Conservation (phyloP, 2,888 invertebrate genomes). For the Cantharis flavilabris region DNA sequence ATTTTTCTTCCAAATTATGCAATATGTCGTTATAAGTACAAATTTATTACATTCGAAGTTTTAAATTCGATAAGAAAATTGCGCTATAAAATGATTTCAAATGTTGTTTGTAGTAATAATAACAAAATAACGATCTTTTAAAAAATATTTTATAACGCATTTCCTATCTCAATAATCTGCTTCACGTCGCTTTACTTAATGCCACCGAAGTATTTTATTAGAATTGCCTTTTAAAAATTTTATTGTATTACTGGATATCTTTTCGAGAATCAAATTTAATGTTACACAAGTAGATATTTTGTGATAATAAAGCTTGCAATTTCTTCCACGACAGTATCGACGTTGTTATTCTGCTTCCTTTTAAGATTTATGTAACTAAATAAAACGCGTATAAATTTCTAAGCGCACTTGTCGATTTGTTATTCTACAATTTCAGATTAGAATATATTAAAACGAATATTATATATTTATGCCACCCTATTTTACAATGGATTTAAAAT, state of each 20-base stretch:
- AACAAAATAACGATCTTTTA: constrained; percentile 13
- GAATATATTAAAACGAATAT: constrained; percentile 15
- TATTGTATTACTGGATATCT: constrained; percentile 3
- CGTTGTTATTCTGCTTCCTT: not conserved
- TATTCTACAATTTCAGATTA: not conserved
- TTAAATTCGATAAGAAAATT: not conserved
- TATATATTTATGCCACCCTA: constrained; percentile 29
- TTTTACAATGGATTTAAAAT: constrained; percentile 38
- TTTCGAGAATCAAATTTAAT: constrained; percentile 6
- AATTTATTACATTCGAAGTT: not conserved
- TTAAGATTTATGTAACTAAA: not conserved
- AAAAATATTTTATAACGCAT: constrained; percentile 6
- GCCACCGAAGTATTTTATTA: constrained; percentile 1
- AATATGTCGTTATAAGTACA: constrained; percentile 2
- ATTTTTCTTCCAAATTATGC: constrained; percentile 21
- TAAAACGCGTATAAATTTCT: not conserved
- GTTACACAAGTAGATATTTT: not conserved
- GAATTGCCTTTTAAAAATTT: constrained; percentile 5
- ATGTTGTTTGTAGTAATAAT: constrained; percentile 13
- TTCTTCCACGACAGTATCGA: not conserved
- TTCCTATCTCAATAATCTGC: constrained; percentile 8
- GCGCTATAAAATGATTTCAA: constrained; percentile 10
- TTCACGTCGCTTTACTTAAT: constrained; percentile 7
- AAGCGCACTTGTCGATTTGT: not conserved
- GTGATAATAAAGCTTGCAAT: not conserved